phyloP scores from a whole-genome alignment of 2,113 vertebrate genomes.

The Myrmophylax atrothorax region DNA sequence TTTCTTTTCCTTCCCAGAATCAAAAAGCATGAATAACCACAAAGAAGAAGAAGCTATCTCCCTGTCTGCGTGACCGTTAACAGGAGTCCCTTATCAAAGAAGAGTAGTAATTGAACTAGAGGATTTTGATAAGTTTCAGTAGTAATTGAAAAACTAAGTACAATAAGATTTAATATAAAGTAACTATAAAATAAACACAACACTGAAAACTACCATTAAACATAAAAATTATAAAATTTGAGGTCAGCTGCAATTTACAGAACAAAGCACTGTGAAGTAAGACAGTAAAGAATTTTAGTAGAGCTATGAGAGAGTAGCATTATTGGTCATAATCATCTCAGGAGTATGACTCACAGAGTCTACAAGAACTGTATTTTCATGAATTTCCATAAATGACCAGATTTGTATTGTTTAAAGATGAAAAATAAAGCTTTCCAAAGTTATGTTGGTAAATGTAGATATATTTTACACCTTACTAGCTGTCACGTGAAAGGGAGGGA shows the following conservation, averaged over 20 bases:
- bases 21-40: neutral
- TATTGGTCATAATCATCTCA: slow-evolving; percentile 25
- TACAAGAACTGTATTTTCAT: neutral
- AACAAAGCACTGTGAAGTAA: neutral
- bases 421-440: neutral
- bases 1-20: neutral
- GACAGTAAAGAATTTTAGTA: slow-evolving; percentile 22
- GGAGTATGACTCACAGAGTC: neutral
- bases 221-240: slow-evolving; percentile 18
- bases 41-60: neutral
- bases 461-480: neutral
- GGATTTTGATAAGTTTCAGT: neutral
- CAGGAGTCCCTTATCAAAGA: neutral
- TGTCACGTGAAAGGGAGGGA: too few relatives aligned
- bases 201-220: slow-evolving; percentile 4
- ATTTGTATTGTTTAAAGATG: neutral
- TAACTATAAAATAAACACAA: slow-evolving; percentile 26
- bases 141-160: neutral
- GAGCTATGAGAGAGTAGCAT: neutral
- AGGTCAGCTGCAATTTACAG: neutral
- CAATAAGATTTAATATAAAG: neutral
- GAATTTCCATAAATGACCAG: neutral
- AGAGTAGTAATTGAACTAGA: neutral
- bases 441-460: neutral
- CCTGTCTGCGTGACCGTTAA: neutral